Evolutionary conservation across 2,888 invertebrate species (phyloP).

Genomic region (Hedya salicella): DNA sequence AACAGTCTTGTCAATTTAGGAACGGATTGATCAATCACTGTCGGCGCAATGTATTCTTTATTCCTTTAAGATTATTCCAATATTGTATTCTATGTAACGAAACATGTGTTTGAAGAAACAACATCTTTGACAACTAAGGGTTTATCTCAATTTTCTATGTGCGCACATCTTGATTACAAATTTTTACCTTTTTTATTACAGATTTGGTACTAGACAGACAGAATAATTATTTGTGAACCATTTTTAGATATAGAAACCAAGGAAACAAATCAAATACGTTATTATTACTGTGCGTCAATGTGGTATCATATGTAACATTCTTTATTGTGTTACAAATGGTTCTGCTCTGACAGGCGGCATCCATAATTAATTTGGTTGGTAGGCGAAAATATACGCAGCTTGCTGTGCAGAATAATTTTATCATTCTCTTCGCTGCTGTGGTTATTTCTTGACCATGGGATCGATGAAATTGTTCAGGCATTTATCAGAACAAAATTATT

Average conservation of each 20-base stretch:
- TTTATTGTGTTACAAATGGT: slow-evolving; percentile 38
- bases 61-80: slow-evolving; percentile 1
- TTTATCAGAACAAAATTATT: too few species aligned
- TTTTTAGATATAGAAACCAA: background rate
- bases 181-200: too few species aligned
- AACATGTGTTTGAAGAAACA: background rate
- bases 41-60: slow-evolving; percentile 11
- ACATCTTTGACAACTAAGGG: background rate
- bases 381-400: slow-evolving; percentile 27
- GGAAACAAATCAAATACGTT: background rate
- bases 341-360: slow-evolving; percentile 40
- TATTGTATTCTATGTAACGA: background rate
- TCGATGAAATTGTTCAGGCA: background rate
- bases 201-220: too few species aligned
- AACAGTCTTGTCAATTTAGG: slow-evolving; percentile 13
- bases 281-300: slow-evolving; percentile 15
- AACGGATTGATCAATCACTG: slow-evolving; percentile 26
- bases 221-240: too few species aligned
- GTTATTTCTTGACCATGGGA: slow-evolving; percentile 11
- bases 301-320: slow-evolving; percentile 13
- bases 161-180: too few species aligned
- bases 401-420: slow-evolving; percentile 26
- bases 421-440: slow-evolving; percentile 5
- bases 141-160: too few species aligned
- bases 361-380: slow-evolving; percentile 44